phyloP scores from a whole-genome alignment of 2,797 vertebrate species.

The Diglossa cyanea region DNA sequence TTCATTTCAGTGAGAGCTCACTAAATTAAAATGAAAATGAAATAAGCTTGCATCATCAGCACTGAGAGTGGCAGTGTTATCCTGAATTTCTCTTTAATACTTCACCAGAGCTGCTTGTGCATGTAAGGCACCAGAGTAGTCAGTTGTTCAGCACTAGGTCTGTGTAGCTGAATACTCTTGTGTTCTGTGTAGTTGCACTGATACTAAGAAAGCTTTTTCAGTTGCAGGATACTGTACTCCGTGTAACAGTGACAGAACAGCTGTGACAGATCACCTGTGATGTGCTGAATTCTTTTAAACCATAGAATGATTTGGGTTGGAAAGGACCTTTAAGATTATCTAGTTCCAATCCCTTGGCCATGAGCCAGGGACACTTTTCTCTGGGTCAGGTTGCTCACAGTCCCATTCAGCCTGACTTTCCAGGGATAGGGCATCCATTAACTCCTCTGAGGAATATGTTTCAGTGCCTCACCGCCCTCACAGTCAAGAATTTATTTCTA shows the following conservation, averaged over 20 bases:
- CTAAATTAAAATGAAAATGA: slow-evolving; percentile 51
- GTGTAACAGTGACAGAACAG: neutral
- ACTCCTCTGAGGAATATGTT: neutral
- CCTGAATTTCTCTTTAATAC: neutral
- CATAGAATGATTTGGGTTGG: neutral
- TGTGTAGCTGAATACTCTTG: neutral
- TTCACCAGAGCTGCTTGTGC: neutral
- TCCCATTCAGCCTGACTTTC: neutral
- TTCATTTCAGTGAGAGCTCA: slow-evolving; percentile 16
- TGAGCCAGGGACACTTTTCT: neutral
- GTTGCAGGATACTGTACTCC: neutral
- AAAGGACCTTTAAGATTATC: neutral
- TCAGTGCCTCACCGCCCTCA: neutral
- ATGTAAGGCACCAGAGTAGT: neutral
- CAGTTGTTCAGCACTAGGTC: neutral
- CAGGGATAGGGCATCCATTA: neutral
- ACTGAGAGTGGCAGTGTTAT: neutral
- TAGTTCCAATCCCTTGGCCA: neutral
- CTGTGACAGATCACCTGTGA: neutral
- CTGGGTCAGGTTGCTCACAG: neutral
- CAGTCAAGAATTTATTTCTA: neutral
- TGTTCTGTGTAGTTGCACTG: neutral
- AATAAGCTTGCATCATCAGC: neutral
- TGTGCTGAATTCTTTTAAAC: neutral
- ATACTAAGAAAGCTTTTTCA: neutral